Evolutionary conservation across 2,888 invertebrate species (phyloP), one percentile per base, ranked within the genome.

Genomic region (Paralinhomoeus sp.): DNA sequence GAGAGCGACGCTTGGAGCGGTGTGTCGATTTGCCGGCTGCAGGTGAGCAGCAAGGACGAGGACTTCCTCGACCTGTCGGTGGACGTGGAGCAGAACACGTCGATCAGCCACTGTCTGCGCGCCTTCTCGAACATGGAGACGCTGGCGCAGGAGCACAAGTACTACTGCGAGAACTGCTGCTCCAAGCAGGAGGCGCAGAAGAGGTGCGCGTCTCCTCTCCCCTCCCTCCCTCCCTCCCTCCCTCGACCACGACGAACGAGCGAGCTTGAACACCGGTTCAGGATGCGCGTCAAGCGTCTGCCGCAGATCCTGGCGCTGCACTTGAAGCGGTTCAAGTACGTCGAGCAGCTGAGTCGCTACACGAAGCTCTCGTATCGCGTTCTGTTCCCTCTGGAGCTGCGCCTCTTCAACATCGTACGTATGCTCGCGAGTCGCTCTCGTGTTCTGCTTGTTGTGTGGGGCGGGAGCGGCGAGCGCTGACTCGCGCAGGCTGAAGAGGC

Each of bases 401-500:
- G 97, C 56, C 73, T 99, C 49, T 93, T 93, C 67, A 93, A 93
- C 68, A 89, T 91, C 58, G 87, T 87, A 67, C 73, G 75, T 71
- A 2, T 39, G 3, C 22, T 3, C n/a, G 20, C 20, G 17, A 17
- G 35, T 3, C 31, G 31, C 7, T 15, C 31, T 15, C 7, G 31
- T 31, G 31, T 7, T 31, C 31, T 15, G 31, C 31, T 7, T 7
- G 31, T 15, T 7, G 15, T n/a, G n/a, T n/a, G n/a, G n/a, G n/a
- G n/a, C n/a, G n/a, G n/a, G n/a, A n/a, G n/a, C n/a, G n/a, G n/a
- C n/a, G n/a, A n/a, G n/a, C n/a, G n/a, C n/a, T n/a, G n/a, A n/a
- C n/a, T n/a, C n/a, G n/a, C n/a, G n/a, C 68, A 87, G 85, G 87
- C 87, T 49, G 93, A 93, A 63, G 93, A 97, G 72, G 91, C 91